Base-by-base conservation (phyloP, 2,888 invertebrate genomes). In the Periphyllus acericola region DNA sequence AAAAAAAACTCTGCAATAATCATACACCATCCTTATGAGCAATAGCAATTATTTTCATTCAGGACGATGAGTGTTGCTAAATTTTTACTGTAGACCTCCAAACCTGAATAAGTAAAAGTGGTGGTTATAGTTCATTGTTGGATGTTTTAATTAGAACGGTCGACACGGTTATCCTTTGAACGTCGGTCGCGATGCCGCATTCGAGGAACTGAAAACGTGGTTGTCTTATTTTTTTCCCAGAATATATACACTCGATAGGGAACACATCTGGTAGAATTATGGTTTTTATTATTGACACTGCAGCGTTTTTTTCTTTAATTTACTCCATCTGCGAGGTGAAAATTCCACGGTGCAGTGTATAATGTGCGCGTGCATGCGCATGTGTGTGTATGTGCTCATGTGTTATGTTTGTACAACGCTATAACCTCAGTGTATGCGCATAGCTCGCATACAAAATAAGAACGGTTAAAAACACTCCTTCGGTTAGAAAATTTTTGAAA, bases 311-410 rank as follows among this genome's bases (percentile, higher is more conserved):
- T 71, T 86, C 55, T 86, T 71, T 79, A 86, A 86, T 86, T 86
- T 86, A 79, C 79, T 86, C 85, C 85, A 86, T 86, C 85, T 86
- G 85, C 34, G 85, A 86, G 85, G 85, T 79, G 55, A 84, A 84
- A 84, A 76, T 84, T 76, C 76, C 84, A 74, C 11, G 52, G 17
- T 34, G 9, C 17, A 14, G 9, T 40, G 8, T 40, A 40, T 40
- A 8, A 14, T 4, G 8, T 14, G 34, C 29, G 11, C 17, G 19
- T 34, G 6, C n/a, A n/a, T 17, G n/a, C 36, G 36, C 36, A 11
- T 60, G 60, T 17, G 21, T 55, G 9, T 32, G 4, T 21, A 55
- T 46, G 46, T 46, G 46, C 14, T 46, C 46, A 46, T 46, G 46
- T 36, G 36, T 32, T 29, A 74, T 40, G 74, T 74, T 55, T 60